A percentile compares a stretch with the other conserved stretches of the same genome.
Conservation (phyloP, 2,113 vertebrate genomes). For the Pollimyrus isidori region DNA sequence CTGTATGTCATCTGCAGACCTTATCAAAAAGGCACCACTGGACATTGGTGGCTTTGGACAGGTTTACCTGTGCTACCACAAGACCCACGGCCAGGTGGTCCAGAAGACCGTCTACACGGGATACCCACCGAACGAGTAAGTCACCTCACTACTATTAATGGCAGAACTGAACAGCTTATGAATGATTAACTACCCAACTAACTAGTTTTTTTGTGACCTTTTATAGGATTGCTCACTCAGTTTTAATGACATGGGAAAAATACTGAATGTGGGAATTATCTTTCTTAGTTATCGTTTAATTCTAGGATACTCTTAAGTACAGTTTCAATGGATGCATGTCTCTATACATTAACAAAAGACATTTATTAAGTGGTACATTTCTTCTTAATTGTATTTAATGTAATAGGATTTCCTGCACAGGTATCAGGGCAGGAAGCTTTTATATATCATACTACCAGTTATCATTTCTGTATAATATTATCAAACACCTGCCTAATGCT, state of each 20-base stretch:
- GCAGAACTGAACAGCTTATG: background rate
- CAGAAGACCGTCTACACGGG: slow-evolving; percentile 87
- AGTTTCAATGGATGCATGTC: background rate
- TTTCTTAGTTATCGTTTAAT: background rate
- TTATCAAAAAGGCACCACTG: slow-evolving; percentile 59
- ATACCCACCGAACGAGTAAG: slow-evolving; percentile 73
- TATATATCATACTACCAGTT: background rate
- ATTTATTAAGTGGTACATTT: background rate
- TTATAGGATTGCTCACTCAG: background rate
- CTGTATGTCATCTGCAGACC: slow-evolving; percentile 70
- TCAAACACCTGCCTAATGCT: background rate
- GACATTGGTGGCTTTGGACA: slow-evolving; percentile 83
- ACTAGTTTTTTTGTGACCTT: background rate
- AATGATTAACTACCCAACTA: background rate
- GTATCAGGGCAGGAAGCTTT: background rate
- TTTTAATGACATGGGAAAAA: background rate
- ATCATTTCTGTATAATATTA: background rate
- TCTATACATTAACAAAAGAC: background rate
- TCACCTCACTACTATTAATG: slow-evolving; percentile 24
- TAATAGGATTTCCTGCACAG: background rate
- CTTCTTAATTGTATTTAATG: background rate
- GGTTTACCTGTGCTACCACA: slow-evolving; percentile 79
- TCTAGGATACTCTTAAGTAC: background rate
- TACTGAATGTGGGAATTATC: background rate
- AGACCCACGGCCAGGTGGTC: slow-evolving; percentile 73